Percentiles rank a stretch among this genome's conserved stretches.
These are phyloP conservation scores for Mellivora capensis DNA, from an alignment of 2,113 vertebrate genomes.

Conservation along the genomic window DNA sequence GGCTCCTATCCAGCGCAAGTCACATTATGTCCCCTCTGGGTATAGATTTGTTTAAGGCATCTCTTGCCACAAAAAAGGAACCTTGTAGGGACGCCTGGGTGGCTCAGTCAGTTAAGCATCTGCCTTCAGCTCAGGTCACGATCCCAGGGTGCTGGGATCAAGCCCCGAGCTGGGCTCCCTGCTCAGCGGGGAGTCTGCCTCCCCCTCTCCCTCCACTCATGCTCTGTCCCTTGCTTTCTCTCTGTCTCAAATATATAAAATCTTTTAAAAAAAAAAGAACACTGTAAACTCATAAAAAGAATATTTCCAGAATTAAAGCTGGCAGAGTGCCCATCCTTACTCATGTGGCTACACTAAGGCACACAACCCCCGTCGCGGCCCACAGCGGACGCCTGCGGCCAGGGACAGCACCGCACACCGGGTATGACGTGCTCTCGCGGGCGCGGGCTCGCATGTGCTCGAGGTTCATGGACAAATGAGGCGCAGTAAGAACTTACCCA, in stretches of 20 bases:
- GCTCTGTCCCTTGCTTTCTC: too few relatives aligned
- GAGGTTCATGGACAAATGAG: not conserved
- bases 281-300: not conserved
- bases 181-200: too few relatives aligned
- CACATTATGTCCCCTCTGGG: not conserved
- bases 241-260: too few relatives aligned
- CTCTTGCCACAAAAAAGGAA: not conserved
- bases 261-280: not conserved
- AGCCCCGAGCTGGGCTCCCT: too few relatives aligned
- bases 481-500: not conserved
- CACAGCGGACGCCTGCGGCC: not conserved
- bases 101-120: too few relatives aligned
- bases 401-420: too few relatives aligned
- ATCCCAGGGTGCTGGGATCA: too few relatives aligned
- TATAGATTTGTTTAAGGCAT: not conserved
- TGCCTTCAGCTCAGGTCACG: too few relatives aligned
- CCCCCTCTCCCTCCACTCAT: too few relatives aligned
- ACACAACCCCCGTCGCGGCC: not conserved
- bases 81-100: not conserved
- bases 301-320: not conserved
- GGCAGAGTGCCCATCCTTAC: not conserved
- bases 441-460: rapidly evolving
- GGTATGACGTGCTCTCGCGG: rapidly evolving
- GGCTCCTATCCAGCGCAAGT: not conserved
- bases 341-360: not conserved